A percentile compares a stretch with the other conserved stretches of the same genome.
Evolutionary conservation across 2,113 vertebrate species (phyloP).

Genomic region (human (Homo sapiens)): GRCh38 chr1:223009001-223009500

Average conservation of each 20-base stretch:
- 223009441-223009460: neutral
- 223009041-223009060: slow-evolving; percentile 71
- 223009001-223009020: slow-evolving; percentile 47
- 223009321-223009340: slow-evolving; percentile 26
- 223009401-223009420: neutral
- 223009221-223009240: neutral
- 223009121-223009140: neutral
- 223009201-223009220: neutral
- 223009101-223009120: neutral
- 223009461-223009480: too few relatives aligned
- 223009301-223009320: neutral
- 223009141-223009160: neutral
- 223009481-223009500: neutral
- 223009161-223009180: slow-evolving; percentile 26
- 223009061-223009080: slow-evolving; percentile 55
- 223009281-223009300: neutral
- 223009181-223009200: neutral
- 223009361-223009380: neutral
- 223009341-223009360: neutral
- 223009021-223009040: slow-evolving; percentile 56
- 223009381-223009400: neutral
- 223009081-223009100: neutral
- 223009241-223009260: slow-evolving; percentile 19
- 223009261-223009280: neutral
- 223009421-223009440: neutral